These are phyloP conservation scores for Ctena decussata DNA, from an alignment of 2,888 invertebrate genomes.

Conservation along the genomic window DNA sequence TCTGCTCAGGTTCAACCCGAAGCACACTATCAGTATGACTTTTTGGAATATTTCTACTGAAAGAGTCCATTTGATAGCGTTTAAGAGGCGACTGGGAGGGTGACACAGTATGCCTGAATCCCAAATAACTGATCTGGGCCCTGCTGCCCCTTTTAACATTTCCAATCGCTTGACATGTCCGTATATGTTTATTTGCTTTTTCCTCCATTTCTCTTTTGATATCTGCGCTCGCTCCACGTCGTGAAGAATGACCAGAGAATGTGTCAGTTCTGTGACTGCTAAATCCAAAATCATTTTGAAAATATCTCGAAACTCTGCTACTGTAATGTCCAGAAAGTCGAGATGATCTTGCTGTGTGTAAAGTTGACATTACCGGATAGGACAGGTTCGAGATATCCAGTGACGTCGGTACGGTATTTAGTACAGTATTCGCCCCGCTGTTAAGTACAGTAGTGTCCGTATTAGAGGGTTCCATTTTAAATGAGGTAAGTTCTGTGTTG, in stretches of 20 bases:
- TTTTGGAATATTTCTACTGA: neutral
- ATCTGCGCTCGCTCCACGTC: constrained; percentile 47
- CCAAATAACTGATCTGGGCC: constrained; percentile 58
- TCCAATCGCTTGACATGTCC: constrained; percentile 64
- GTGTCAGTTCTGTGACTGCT: constrained; percentile 61
- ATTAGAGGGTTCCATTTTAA: neutral
- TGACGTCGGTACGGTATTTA: neutral
- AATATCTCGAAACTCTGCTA: constrained; percentile 49
- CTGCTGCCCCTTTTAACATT: constrained; percentile 65
- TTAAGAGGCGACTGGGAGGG: constrained; percentile 44
- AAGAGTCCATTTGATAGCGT: constrained; percentile 9
- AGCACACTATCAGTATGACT: constrained; percentile 1
- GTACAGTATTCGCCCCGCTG: neutral
- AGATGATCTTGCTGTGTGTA: neutral
- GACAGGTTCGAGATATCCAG: neutral
- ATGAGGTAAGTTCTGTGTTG: neutral
- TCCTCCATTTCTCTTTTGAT: constrained; percentile 62
- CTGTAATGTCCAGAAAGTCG: neutral
- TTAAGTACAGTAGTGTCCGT: neutral
- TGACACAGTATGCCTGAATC: constrained; percentile 63
- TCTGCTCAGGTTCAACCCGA: neutral
- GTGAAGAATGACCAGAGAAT: constrained; percentile 63
- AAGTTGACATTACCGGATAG: neutral
- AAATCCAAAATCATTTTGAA: constrained; percentile 69
- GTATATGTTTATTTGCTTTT: constrained; percentile 66